A percentile compares a stretch with the other conserved stretches of the same genome.
Evolutionary conservation across 2,888 invertebrate species (phyloP).

Genomic region (Chaetoderma sp.): DNA sequence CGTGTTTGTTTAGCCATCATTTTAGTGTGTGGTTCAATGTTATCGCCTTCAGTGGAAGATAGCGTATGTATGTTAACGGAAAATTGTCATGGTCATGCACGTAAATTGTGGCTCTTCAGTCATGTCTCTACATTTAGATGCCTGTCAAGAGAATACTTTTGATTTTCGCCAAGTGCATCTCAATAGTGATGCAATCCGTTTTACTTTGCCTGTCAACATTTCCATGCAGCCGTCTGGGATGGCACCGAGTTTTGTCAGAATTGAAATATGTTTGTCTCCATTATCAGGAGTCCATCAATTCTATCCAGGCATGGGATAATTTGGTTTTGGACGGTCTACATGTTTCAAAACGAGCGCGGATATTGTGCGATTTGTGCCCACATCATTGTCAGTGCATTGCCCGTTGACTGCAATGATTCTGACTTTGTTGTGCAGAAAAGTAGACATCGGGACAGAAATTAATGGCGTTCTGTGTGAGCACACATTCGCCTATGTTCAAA

Average conservation of each 20-base stretch:
- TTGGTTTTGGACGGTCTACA: background rate
- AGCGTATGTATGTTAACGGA: no score
- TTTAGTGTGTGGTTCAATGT: no score
- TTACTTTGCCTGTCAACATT: no score
- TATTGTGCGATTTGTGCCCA: background rate
- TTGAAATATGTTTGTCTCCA: background rate
- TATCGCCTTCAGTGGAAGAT: no score
- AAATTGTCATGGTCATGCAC: background rate
- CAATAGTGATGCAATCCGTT: no score
- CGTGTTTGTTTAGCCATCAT: no score
- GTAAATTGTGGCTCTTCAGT: background rate
- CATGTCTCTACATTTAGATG: background rate
- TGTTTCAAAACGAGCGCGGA: background rate
- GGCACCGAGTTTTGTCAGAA: background rate
- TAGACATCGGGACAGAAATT: background rate
- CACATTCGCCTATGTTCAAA: no score
- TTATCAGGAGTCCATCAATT: background rate
- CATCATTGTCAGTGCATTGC: background rate
- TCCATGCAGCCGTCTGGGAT: background rate
- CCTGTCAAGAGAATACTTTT: background rate
- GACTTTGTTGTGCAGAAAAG: background rate
- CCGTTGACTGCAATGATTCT: background rate
- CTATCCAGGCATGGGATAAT: background rate
- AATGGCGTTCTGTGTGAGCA: background rate
- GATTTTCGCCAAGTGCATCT: background rate